These are phyloP conservation scores for Neodiprion lecontei DNA, from an alignment of 1,140 invertebrate species.

Conservation along the genomic window DNA sequence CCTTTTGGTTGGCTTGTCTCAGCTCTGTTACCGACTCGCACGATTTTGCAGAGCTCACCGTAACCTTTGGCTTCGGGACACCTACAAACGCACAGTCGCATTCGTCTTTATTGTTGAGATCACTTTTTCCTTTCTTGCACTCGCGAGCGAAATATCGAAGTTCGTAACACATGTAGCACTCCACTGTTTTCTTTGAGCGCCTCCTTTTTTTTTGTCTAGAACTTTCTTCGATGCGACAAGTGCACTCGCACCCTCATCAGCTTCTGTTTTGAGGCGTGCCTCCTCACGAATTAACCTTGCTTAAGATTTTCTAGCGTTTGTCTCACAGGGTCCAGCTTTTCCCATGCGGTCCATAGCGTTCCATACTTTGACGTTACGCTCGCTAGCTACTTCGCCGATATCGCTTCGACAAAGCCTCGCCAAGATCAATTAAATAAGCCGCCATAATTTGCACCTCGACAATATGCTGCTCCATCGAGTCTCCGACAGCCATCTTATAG, in stretches of 20 bases:
- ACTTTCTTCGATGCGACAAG: neutral
- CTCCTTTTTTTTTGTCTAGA: neutral
- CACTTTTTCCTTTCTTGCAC: neutral
- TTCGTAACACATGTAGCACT: neutral
- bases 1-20: neutral
- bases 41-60: neutral
- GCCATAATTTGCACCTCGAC: conserved; percentile 11
- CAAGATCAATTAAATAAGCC: neutral
- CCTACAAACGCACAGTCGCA: neutral
- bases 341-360: conserved; percentile 5
- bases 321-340: neutral
- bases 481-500: conserved; percentile 16
- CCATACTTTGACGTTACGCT: conserved; percentile 9
- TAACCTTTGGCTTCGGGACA: neutral
- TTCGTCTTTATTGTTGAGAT: neutral
- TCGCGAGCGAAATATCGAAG: neutral
- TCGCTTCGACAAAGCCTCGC: conserved; percentile 3
- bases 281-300: conserved; percentile 15
- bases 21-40: neutral
- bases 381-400: conserved; percentile 13
- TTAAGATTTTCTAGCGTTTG: conserved; percentile 12
- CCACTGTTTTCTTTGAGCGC: neutral
- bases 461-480: conserved; percentile 16
- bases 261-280: neutral
- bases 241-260: conserved; percentile 8